Percentiles rank a stretch among this genome's conserved stretches.
Evolutionary conservation across 2,113 vertebrate species (phyloP).

Genomic region (Odontophorus gujanensis): DNA sequence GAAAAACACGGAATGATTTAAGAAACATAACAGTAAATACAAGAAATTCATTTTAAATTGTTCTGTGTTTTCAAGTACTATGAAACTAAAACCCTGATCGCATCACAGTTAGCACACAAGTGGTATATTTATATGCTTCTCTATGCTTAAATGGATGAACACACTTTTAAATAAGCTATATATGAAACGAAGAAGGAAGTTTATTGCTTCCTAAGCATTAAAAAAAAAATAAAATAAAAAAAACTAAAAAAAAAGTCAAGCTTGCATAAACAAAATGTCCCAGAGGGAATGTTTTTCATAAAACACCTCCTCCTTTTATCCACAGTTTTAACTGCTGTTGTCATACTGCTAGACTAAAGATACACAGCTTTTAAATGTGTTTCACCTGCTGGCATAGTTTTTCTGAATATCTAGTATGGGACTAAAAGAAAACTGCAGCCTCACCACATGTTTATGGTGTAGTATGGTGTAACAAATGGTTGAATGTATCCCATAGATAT

Average conservation of each 20-base stretch:
- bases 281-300: neutral
- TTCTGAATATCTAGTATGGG: neutral
- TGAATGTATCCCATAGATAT: neutral
- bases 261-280: neutral
- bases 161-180: neutral
- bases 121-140: neutral
- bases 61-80: neutral
- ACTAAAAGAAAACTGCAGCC: neutral
- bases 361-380: neutral
- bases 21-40: neutral
- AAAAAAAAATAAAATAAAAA: neutral
- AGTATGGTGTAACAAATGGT: neutral
- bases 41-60: neutral
- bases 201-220: conserved; percentile 5
- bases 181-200: neutral
- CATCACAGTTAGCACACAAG: neutral
- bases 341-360: neutral
- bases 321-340: neutral
- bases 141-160: neutral
- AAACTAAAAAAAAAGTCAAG: neutral
- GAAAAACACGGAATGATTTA: neutral
- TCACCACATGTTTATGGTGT: neutral
- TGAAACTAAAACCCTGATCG: neutral
- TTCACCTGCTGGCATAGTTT: neutral
- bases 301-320: neutral